Percentiles rank a stretch among this genome's conserved stretches.
Evolutionary conservation across 2,888 invertebrate species (phyloP).

Genomic region (Furcula furcula): DNA sequence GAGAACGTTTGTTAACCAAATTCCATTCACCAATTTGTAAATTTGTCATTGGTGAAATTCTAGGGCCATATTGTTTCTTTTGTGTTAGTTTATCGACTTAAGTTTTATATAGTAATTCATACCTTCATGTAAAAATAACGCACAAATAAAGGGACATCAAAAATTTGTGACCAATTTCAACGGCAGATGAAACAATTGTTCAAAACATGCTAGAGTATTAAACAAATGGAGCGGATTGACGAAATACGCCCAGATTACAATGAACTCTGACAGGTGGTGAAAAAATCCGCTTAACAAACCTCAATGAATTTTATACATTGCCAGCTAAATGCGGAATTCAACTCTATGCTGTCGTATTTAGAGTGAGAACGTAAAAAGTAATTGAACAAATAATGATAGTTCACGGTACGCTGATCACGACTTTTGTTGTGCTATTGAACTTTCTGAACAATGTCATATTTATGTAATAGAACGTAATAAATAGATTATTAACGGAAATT

Average conservation of each 20-base stretch:
- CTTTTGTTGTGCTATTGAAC: conserved; percentile 31
- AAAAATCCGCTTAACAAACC: neutral
- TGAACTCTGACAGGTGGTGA: conserved; percentile 1
- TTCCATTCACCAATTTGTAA: no score
- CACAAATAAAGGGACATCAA: conserved; percentile 1
- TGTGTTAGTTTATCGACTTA: no score
- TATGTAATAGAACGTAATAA: conserved; percentile 36
- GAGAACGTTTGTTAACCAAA: no score
- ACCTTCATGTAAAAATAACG: neutral
- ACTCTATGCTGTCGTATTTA: no score
- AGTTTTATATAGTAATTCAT: no score
- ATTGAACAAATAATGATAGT: conserved; percentile 13
- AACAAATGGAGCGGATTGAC: conserved; percentile 1
- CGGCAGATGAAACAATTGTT: conserved; percentile 6
- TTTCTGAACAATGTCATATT: conserved; percentile 33
- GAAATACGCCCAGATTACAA: conserved; percentile 3
- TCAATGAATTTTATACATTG: conserved; percentile 8
- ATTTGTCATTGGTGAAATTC: no score
- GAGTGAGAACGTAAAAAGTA: no score
- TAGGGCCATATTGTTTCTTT: no score
- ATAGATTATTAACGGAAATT: conserved; percentile 23
- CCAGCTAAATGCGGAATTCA: neutral
- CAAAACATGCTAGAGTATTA: neutral
- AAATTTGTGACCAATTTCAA: neutral
- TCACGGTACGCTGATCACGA: conserved; percentile 20